Conservation (phyloP, 2,113 vertebrate species). For the Caretta caretta region DNA sequence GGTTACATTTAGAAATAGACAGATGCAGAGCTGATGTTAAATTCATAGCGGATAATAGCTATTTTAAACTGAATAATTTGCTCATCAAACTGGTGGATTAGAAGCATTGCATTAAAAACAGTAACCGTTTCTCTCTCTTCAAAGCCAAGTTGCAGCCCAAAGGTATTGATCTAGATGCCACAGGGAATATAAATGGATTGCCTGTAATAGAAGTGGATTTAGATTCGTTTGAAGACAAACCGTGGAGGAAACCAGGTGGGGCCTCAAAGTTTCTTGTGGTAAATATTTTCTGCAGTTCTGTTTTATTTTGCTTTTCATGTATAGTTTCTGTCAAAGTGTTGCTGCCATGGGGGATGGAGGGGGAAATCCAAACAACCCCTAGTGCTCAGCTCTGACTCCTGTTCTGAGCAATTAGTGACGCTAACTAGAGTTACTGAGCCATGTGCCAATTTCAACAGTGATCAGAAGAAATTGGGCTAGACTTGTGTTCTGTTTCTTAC, state of each 20-base stretch:
- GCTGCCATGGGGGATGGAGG: background rate
- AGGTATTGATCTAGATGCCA: slow-evolving; percentile 80
- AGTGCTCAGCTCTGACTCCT: slow-evolving; percentile 9
- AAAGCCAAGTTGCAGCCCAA: slow-evolving; percentile 81
- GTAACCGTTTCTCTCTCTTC: slow-evolving; percentile 47
- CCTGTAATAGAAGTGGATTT: slow-evolving; percentile 82
- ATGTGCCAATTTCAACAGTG: background rate
- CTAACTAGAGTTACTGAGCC: background rate
- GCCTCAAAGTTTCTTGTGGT: slow-evolving; percentile 68
- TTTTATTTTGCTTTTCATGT: background rate
- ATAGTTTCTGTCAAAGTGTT: slow-evolving; percentile 7
- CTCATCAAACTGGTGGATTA: slow-evolving; percentile 7
- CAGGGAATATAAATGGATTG: slow-evolving; percentile 80
- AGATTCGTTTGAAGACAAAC: slow-evolving; percentile 85
- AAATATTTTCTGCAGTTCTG: slow-evolving; percentile 55
- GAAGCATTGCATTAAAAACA: slow-evolving; percentile 16
- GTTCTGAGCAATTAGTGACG: background rate
- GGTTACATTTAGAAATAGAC: background rate
- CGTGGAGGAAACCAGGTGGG: slow-evolving; percentile 84
- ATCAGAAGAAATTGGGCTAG: background rate
- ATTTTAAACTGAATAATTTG: slow-evolving; percentile 7
- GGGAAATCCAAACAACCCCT: background rate
- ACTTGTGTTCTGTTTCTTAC: slow-evolving; percentile 2
- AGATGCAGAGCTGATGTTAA: background rate
- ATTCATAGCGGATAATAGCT: background rate